These are phyloP conservation scores for Ypsolopha scabrella DNA, from an alignment of 2,888 invertebrate genomes.

Conservation along the genomic window DNA sequence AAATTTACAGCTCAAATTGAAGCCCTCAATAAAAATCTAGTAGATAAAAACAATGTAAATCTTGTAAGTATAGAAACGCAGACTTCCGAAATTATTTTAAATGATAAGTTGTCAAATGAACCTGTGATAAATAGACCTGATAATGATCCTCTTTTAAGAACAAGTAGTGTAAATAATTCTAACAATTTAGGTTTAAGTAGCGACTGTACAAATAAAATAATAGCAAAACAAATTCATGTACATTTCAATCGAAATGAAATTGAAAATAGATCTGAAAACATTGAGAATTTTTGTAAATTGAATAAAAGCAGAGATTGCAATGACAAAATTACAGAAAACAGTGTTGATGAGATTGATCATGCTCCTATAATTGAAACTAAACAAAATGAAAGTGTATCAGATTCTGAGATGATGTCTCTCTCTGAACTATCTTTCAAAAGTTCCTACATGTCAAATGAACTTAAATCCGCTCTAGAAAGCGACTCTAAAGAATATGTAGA, in stretches of 20 bases:
- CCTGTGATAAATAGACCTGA: slow-evolving; percentile 58
- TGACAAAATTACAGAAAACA: slow-evolving; percentile 14
- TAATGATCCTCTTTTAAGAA: slow-evolving; percentile 38
- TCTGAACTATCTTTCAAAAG: slow-evolving; percentile 1
- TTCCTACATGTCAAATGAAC: background rate
- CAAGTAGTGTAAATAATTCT: slow-evolving; percentile 51
- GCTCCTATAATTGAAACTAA: background rate
- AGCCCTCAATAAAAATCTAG: slow-evolving; percentile 40
- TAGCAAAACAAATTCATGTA: slow-evolving; percentile 26
- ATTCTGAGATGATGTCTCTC: background rate
- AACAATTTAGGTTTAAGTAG: slow-evolving; percentile 49
- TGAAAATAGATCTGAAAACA: slow-evolving; percentile 59
- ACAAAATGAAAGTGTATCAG: background rate
- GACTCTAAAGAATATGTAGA: background rate
- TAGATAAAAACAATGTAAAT: slow-evolving; percentile 27
- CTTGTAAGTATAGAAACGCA: slow-evolving; percentile 43
- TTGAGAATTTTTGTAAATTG: slow-evolving; percentile 66
- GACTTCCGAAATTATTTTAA: slow-evolving; percentile 21
- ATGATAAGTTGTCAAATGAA: slow-evolving; percentile 39
- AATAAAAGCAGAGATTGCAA: slow-evolving; percentile 61
- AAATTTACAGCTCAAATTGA: slow-evolving; percentile 46
- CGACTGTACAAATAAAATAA: slow-evolving; percentile 16
- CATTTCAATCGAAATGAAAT: slow-evolving; percentile 20
- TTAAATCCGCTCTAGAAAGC: background rate
- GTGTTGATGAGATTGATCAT: slow-evolving; percentile 2